phyloP scores from a whole-genome alignment of 2,888 invertebrate genomes.

The Drosophila fulvimacula region DNA sequence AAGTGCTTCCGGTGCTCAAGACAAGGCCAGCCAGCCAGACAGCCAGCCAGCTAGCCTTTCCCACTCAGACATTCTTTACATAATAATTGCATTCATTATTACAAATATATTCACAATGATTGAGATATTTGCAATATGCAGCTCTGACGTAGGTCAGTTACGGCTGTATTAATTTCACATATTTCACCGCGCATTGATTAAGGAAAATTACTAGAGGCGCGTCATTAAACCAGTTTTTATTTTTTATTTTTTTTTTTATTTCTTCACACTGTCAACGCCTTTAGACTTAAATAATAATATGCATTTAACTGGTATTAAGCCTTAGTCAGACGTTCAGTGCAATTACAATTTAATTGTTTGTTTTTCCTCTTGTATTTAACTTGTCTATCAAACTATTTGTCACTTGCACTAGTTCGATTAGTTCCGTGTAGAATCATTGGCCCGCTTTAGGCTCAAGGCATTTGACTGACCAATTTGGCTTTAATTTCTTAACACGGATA shows the following conservation, averaged over 20 bases:
- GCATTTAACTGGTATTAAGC: slow-evolving; percentile 58
- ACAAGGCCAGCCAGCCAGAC: background rate
- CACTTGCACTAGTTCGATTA: slow-evolving; percentile 21
- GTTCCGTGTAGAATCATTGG: slow-evolving; percentile 50
- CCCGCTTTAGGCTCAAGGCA: background rate
- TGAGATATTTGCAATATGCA: slow-evolving; percentile 15
- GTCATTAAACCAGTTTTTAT: slow-evolving; percentile 67
- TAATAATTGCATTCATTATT: background rate
- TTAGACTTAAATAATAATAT: slow-evolving; percentile 41
- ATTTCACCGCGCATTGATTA: slow-evolving; percentile 52
- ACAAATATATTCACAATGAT: background rate
- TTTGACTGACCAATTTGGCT: slow-evolving; percentile 1
- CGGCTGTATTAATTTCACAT: slow-evolving; percentile 39
- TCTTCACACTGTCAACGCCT: slow-evolving; percentile 42
- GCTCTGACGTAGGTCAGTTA: slow-evolving; percentile 54
- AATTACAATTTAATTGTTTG: slow-evolving; percentile 63
- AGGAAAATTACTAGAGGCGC: slow-evolving; percentile 66
- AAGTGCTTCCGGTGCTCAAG: slow-evolving; percentile 44
- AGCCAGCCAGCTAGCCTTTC: background rate
- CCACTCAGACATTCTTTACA: slow-evolving; percentile 5
- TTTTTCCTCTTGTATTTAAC: background rate
- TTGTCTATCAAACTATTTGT: background rate
- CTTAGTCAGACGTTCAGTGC: slow-evolving; percentile 37
- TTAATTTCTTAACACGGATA: background rate
- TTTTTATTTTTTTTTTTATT: slow-evolving; percentile 59